A percentile compares a stretch with the other conserved stretches of the same genome.
phyloP scores from a whole-genome alignment of 1,140 invertebrate genomes.

The Aphaenogaster ashmeadi region DNA sequence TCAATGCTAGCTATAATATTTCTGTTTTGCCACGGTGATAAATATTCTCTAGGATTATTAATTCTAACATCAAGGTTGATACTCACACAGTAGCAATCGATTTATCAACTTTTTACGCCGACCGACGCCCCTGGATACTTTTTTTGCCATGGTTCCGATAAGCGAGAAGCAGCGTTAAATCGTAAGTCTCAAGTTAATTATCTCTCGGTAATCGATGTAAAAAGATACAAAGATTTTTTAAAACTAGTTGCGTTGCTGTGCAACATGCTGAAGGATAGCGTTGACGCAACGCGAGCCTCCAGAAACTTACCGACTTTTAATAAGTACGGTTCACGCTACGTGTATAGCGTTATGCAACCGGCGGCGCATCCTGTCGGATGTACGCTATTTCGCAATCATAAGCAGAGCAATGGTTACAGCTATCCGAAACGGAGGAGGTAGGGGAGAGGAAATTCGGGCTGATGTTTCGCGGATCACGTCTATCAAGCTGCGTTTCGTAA shows the following conservation, averaged over 20 bases:
- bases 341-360: conserved; percentile 79
- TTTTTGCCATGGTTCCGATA: conserved; percentile 3
- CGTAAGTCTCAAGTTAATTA: conserved; percentile 19
- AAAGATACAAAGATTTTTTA: conserved; percentile 28
- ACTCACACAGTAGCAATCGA: neutral
- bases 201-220: conserved; percentile 1
- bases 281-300: conserved; percentile 46
- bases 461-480: conserved; percentile 82
- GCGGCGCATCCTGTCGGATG: conserved; percentile 84
- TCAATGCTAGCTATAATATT: neutral
- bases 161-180: neutral
- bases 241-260: neutral
- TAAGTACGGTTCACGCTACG: conserved; percentile 81
- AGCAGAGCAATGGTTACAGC: conserved; percentile 85
- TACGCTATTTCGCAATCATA: conserved; percentile 86
- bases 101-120: conserved; percentile 29
- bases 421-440: conserved; percentile 72
- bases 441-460: conserved; percentile 67
- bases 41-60: conserved; percentile 11
- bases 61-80: conserved; percentile 20
- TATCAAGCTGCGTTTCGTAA: conserved; percentile 84
- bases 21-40: neutral
- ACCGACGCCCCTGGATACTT: neutral
- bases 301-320: conserved; percentile 76
- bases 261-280: conserved; percentile 31